A percentile compares a stretch with the other conserved stretches of the same genome.
Conservation (phyloP, 2,888 invertebrate genomes). For the Limnephilus marmoratus region DNA sequence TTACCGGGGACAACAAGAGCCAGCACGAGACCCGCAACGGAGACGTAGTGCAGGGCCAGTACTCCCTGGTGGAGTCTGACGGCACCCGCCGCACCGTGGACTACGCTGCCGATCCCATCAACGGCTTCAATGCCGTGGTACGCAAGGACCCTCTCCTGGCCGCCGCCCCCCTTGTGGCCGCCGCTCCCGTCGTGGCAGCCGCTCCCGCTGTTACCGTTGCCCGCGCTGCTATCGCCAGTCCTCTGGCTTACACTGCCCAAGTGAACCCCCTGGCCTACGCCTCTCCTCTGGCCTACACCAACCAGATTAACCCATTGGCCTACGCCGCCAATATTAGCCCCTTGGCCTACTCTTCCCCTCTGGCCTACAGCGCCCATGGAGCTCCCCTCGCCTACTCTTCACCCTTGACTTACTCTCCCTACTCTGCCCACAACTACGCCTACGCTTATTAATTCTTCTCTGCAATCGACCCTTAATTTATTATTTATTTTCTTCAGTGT, state of each 20-base stretch:
- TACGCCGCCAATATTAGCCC: slow-evolving; percentile 46
- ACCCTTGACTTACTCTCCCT: slow-evolving; percentile 50
- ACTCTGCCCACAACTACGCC: slow-evolving; percentile 47
- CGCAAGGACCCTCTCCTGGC: slow-evolving; percentile 72
- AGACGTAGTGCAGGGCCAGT: slow-evolving; percentile 75
- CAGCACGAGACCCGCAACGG: slow-evolving; percentile 76
- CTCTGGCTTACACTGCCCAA: slow-evolving; percentile 67
- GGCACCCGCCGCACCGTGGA: slow-evolving; percentile 77
- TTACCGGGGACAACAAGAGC: slow-evolving; percentile 78
- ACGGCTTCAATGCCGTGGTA: slow-evolving; percentile 78
- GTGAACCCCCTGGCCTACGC: slow-evolving; percentile 65
- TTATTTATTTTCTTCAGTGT: slow-evolving; percentile 10
- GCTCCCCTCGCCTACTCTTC: slow-evolving; percentile 58
- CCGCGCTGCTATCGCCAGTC: slow-evolving; percentile 68
- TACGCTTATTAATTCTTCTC: slow-evolving; percentile 59
- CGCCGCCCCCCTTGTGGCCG: slow-evolving; percentile 69
- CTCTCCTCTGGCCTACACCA: slow-evolving; percentile 67
- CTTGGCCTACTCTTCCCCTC: slow-evolving; percentile 61
- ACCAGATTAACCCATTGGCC: slow-evolving; percentile 66
- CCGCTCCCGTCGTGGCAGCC: slow-evolving; percentile 69
- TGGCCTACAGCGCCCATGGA: slow-evolving; percentile 64
- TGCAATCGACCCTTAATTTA: not conserved
- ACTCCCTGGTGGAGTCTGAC: slow-evolving; percentile 77
- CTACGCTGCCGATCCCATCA: slow-evolving; percentile 76
- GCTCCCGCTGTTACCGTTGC: slow-evolving; percentile 68